Percentiles rank a stretch among this genome's conserved stretches.
phyloP scores from a whole-genome alignment of 53 echinoderm and acorn worm species.

The Patiria pectinifera region DNA sequence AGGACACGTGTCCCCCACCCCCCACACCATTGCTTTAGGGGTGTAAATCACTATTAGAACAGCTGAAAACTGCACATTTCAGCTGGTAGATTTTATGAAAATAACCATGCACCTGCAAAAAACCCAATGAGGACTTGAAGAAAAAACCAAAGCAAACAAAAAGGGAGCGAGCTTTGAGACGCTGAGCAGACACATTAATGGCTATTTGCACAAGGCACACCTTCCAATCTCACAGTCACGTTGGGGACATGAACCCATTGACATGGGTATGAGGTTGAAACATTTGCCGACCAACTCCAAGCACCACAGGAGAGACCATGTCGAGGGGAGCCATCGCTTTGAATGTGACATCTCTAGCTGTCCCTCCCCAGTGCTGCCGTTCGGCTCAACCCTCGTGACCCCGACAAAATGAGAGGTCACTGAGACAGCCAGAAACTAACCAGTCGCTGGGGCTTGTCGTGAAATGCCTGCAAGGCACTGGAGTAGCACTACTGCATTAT shows the following conservation, averaged over 20 bases:
- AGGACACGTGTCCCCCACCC: no score
- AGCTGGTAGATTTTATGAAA: neutral
- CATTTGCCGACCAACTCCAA: conserved; percentile 14
- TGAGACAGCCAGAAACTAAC: neutral
- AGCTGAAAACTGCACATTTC: no score
- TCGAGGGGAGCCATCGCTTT: neutral
- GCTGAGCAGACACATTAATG: conserved; percentile 11
- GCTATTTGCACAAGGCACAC: conserved; percentile 16
- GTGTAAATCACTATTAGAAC: no score
- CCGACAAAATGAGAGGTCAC: conserved; percentile 19
- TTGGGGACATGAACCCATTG: conserved; percentile 55
- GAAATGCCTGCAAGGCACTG: neutral
- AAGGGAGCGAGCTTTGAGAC: neutral
- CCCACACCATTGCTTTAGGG: no score
- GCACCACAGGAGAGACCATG: neutral
- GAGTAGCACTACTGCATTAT: conserved; percentile 41
- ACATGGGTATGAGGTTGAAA: conserved; percentile 49
- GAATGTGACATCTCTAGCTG: neutral
- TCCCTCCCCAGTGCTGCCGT: neutral
- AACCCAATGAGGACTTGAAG: neutral
- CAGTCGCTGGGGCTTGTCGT: neutral
- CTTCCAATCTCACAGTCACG: neutral
- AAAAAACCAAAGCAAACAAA: neutral
- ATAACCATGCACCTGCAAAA: neutral
- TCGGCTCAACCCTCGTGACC: conserved; percentile 27